A percentile compares a stretch with the other conserved stretches of the same genome.
phyloP scores from a whole-genome alignment of 2,113 vertebrate species.

The Brienomyrus brachyistius region DNA sequence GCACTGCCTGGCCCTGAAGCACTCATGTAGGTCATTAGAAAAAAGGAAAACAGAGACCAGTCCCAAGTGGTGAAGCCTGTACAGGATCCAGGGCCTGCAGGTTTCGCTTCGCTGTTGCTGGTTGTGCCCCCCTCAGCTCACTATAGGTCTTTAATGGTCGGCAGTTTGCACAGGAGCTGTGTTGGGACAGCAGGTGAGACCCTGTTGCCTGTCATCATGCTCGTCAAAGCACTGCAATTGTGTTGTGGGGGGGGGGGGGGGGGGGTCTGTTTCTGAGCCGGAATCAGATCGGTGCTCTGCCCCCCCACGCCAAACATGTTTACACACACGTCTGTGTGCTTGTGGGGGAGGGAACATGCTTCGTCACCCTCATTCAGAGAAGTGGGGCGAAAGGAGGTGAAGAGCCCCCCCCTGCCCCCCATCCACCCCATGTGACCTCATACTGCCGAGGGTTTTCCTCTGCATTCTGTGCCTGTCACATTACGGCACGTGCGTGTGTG shows the following conservation, averaged over 20 bases:
- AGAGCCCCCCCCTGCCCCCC: constrained; percentile 21
- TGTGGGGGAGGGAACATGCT: not conserved
- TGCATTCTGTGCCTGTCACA: no score
- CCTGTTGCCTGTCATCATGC: not conserved
- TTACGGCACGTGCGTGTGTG: not conserved
- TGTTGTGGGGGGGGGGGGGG: no score
- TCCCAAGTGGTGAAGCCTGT: not conserved
- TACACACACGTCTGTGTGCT: not conserved
- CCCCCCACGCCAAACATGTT: not conserved
- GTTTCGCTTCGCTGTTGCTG: not conserved
- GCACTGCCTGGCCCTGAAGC: not conserved
- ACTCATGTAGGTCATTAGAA: constrained; percentile 23
- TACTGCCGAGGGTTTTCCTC: not conserved
- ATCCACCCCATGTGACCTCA: not conserved
- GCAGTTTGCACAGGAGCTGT: not conserved
- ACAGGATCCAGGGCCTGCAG: not conserved
- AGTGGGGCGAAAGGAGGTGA: constrained; percentile 48
- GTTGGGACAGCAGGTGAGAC: not conserved
- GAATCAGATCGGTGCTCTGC: not conserved
- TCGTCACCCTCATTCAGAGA: constrained; percentile 12
- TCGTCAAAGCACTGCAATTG: not conserved
- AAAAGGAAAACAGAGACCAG: not conserved
- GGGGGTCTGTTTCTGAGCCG: not conserved
- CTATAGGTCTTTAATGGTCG: not conserved
- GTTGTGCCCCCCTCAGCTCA: not conserved